Conservation (phyloP, 2,113 vertebrate species). For the Meleagris gallopavo region DNA sequence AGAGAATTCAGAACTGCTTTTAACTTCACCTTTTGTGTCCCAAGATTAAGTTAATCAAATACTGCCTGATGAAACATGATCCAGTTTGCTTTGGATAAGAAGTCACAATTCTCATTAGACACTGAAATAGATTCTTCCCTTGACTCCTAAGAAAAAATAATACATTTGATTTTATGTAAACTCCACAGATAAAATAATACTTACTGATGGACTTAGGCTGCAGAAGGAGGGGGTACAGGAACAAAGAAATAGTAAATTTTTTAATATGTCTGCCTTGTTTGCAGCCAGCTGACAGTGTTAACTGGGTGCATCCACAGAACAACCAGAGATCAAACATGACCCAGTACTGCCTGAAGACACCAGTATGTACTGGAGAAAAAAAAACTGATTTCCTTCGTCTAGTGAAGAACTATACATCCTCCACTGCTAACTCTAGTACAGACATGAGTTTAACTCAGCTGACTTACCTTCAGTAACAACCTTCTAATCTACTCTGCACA, state of each 20-base stretch:
- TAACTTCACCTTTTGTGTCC: background rate
- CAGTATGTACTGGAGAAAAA: background rate
- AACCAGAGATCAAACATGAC: background rate
- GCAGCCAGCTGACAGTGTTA: background rate
- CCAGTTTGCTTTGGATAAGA: background rate
- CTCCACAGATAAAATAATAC: background rate
- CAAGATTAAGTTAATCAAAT: background rate
- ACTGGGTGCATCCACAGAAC: background rate
- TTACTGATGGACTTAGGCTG: background rate
- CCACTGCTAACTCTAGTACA: background rate
- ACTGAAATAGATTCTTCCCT: background rate
- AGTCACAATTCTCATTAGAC: background rate
- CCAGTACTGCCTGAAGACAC: background rate
- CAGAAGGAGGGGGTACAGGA: background rate
- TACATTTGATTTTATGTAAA: background rate
- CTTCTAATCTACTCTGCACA: background rate
- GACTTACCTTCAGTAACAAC: background rate
- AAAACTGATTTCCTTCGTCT: background rate
- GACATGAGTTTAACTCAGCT: background rate
- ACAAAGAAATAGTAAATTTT: background rate
- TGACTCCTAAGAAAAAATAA: background rate
- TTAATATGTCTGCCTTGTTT: background rate
- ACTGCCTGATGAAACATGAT: background rate
- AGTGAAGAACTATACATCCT: background rate
- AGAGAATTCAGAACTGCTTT: background rate